Evolutionary conservation across 2,888 invertebrate species (phyloP), one percentile per base, ranked within the genome.

Genomic region (Muscina levida): DNA sequence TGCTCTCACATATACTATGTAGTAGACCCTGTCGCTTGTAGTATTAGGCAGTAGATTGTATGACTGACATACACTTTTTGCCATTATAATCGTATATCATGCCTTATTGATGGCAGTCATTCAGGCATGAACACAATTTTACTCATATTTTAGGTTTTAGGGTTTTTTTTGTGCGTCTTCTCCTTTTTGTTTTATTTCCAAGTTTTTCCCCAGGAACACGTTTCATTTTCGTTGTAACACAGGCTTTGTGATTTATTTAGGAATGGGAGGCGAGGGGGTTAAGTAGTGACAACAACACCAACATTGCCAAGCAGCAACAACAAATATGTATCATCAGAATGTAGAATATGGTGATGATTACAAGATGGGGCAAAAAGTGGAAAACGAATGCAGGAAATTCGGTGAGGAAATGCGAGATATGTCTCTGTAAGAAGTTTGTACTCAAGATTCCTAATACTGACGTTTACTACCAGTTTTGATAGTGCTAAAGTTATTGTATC

Each of bases 11-110:
- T n/a, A n/a, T n/a, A n/a, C n/a, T n/a, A n/a, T n/a, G n/a, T n/a
- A n/a, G n/a, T n/a, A n/a, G n/a, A n/a, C n/a, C n/a, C n/a, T n/a
- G n/a, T n/a, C n/a, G n/a, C n/a, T n/a, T n/a, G n/a, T n/a, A n/a
- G n/a, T n/a, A n/a, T n/a, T n/a, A n/a, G n/a, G n/a, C n/a, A n/a
- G 11, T 42, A 42, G 53, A 17, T 48, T 8, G 15, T 59, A 48
- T 68, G 11, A 19, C 57, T 67, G 15, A 51, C 62, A 62, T 62
- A 39, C 19, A 62, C 62, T 42, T 62, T 57, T 15, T 48, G 57
- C 59, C 37, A 48, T 44, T 59, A 46, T 19, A 31, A 31, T 31
- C 31, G 31, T 31, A 83, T 84, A 85, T 85, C 84, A 84, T 80
- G 56, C 39, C 59, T 57, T 74, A 75, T 80, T 77, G 72, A 76